Evolutionary conservation across 2,888 invertebrate genomes (phyloP).

Genomic region (Corythucha ciliata): DNA sequence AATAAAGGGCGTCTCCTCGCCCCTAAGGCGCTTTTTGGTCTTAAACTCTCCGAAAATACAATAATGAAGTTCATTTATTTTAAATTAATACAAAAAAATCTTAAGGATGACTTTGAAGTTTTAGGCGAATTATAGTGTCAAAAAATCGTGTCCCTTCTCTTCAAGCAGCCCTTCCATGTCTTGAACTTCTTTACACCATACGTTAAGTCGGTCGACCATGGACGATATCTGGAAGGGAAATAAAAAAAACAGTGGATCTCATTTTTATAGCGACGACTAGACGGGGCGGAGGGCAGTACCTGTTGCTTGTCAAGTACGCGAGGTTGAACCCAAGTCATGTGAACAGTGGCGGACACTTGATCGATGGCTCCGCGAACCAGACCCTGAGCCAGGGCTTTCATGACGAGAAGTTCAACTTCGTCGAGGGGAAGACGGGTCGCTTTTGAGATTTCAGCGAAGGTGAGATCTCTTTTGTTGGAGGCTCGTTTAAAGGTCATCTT

Average conservation of each 20-base stretch:
- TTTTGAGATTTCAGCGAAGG: conserved; percentile 81
- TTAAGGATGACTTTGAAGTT: too few relatives aligned
- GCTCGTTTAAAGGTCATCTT: conserved; percentile 95
- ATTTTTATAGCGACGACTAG: neutral
- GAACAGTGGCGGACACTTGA: conserved; percentile 68
- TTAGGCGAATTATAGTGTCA: conserved; percentile 60
- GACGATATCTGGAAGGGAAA: conserved; percentile 52
- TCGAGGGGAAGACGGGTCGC: conserved; percentile 74
- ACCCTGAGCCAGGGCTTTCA: conserved; percentile 94
- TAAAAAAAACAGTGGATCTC: neutral
- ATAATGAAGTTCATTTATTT: too few relatives aligned
- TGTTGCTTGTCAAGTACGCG: conserved; percentile 60
- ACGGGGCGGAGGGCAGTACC: conserved; percentile 39
- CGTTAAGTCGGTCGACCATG: conserved; percentile 61
- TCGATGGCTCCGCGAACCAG: conserved; percentile 91
- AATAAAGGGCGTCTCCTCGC: too few relatives aligned
- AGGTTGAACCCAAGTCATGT: conserved; percentile 80
- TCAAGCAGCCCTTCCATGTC: conserved; percentile 64
- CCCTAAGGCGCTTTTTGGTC: too few relatives aligned
- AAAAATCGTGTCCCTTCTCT: conserved; percentile 65
- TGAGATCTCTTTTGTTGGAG: conserved; percentile 72
- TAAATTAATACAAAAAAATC: too few relatives aligned
- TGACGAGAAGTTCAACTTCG: conserved; percentile 89
- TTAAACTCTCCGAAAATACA: too few relatives aligned
- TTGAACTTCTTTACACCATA: conserved; percentile 65